Base-by-base conservation (phyloP, 2,888 invertebrate species). In the Xestia sexstrigata region DNA sequence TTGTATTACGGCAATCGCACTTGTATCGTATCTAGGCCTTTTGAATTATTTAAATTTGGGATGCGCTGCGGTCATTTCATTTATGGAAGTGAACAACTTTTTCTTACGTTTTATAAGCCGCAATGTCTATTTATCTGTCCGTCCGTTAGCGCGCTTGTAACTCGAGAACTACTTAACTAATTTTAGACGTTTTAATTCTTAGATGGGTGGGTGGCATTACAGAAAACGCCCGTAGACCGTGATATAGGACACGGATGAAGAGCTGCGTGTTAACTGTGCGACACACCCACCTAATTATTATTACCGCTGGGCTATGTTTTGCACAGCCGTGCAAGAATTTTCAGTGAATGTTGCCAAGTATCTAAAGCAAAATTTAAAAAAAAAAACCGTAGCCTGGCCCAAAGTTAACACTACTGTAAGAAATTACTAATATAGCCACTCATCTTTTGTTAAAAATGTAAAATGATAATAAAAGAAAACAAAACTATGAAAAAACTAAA, bases 1-100 rank as follows among this genome's bases (percentile, higher is more conserved):
- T 78, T 75, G 65, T 85, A 77, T 79, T 63, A 68, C 55, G 49
- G 67, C 68, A 76, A 72, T 73, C 49, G 78, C 83, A 82, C 79
- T 79, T 68, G 76, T 58, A 63, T 70, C 68, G 52, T 76, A 73
- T 35, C 60, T 73, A 62, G 58, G 55, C n/a, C 5, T 63, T 63
- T 63, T 70, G 6, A 74, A 63, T 58, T 69, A 11, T 42, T 63
- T 63, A 45, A 30, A 74, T 74, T 82, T 74, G 58, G 74, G 35
- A 26, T 66, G 15, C 39, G 81, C 55, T 81, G 69, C 55, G 60
- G 67, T 26, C 30, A 11, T 13, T 1, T 15, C 5, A 2, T 13
- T 68, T n/a, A 45, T 26, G 15, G 26, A 55, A 42, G 15, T 47
- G 9, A 23, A 42, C 2, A 17, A 42, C 1, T n/a, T n/a, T 7